phyloP scores from a whole-genome alignment of 1,140 invertebrate species.

The Bacillus rossius region DNA sequence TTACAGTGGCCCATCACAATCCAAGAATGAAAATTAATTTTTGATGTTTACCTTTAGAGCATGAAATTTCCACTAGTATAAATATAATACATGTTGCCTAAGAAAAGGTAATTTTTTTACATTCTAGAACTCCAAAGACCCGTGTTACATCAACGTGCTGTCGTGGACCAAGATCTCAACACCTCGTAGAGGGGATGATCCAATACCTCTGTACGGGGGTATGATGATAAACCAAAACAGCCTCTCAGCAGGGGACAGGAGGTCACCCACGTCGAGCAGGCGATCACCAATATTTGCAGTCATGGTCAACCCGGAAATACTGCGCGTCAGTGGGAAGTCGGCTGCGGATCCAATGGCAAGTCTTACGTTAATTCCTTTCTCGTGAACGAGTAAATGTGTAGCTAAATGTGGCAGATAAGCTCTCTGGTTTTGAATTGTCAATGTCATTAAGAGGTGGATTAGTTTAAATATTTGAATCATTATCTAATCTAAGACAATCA shows the following conservation, averaged over 20 bases:
- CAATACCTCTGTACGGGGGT: slow-evolving; percentile 60
- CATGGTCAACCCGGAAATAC: slow-evolving; percentile 62
- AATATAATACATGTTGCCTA: no score
- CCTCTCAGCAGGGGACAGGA: neutral
- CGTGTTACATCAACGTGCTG: slow-evolving; percentile 59
- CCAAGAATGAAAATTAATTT: no score
- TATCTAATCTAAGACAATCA: no score
- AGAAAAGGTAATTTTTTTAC: neutral
- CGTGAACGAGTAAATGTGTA: no score
- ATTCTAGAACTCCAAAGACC: slow-evolving; percentile 35
- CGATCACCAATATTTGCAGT: slow-evolving; percentile 59
- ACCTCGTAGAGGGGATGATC: slow-evolving; percentile 53
- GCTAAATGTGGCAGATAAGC: no score
- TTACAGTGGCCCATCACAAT: no score
- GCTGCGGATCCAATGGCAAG: slow-evolving; percentile 53
- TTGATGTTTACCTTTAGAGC: no score
- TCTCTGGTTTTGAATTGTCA: no score
- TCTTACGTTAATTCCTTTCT: neutral
- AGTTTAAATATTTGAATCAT: no score
- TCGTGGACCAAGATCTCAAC: slow-evolving; percentile 65
- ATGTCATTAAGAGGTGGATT: no score
- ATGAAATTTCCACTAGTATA: no score
- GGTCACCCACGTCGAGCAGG: neutral
- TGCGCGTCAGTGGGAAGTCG: slow-evolving; percentile 59
- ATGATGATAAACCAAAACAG: slow-evolving; percentile 44